phyloP scores from a whole-genome alignment of 2,113 vertebrate species.

The Cyrtonyx montezumae region DNA sequence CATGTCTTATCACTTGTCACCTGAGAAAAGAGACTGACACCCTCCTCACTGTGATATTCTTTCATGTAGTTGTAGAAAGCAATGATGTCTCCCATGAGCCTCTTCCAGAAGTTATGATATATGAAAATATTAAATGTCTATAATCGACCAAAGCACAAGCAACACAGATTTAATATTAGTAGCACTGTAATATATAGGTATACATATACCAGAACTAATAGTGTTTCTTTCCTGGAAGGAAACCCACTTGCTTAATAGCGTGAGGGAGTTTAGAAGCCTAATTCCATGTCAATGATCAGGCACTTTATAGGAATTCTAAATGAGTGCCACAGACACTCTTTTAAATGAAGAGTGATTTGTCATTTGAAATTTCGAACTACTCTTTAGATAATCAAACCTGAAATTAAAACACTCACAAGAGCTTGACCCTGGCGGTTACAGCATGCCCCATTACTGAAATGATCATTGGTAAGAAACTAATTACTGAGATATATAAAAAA shows the following conservation, averaged over 20 bases:
- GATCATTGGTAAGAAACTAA: neutral
- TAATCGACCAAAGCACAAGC: slow-evolving; percentile 8
- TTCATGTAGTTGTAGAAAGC: neutral
- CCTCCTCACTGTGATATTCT: neutral
- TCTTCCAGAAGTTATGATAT: neutral
- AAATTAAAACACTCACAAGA: neutral
- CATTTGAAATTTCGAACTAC: slow-evolving; percentile 13
- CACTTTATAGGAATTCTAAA: slow-evolving; percentile 42
- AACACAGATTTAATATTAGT: slow-evolving; percentile 41
- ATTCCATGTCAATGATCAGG: slow-evolving; percentile 53
- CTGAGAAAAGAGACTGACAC: neutral
- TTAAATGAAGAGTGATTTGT: slow-evolving; percentile 8
- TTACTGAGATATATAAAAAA: neutral
- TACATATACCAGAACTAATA: slow-evolving; percentile 43
- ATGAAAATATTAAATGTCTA: slow-evolving; percentile 16
- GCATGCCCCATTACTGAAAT: neutral
- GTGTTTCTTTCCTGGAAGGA: slow-evolving; percentile 62
- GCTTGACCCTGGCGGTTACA: neutral
- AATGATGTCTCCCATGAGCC: neutral
- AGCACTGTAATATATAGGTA: neutral
- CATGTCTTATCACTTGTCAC: neutral
- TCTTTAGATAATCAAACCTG: slow-evolving; percentile 16
- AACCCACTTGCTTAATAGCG: slow-evolving; percentile 45
- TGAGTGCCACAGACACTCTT: neutral
- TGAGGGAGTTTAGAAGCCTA: slow-evolving; percentile 54